Base-by-base conservation (phyloP, 1,140 invertebrate species). In the Marisa cornuarietis region DNA sequence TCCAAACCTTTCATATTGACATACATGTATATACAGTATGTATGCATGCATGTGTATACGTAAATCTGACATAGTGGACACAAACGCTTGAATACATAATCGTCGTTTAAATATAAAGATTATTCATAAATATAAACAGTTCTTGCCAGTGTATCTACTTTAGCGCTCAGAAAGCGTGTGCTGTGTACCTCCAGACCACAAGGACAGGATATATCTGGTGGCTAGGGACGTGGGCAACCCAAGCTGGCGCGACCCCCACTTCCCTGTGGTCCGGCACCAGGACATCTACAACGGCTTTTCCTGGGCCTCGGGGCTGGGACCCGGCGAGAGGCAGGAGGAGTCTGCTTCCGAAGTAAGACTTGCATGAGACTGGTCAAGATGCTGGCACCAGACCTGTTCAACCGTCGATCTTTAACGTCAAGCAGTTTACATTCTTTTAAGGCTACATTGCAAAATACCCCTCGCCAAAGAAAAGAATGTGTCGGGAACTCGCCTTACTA, bases 261-360 rank as follows among this genome's bases (percentile, higher is more conserved):
- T 88, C 78, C 87, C 87, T 8, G 83, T 86, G 5, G 83, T 79
- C 16, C 82, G 86, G 49, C 84, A 87, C 54, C 87, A 87, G 68
- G 87, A 88, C 74, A 81, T 82, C 7, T 88, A 87, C 76, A 84
- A 82, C 20, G 87, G 87, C 8, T 85, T 88, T 66, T 88, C 87
- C 16, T 87, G 86, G 85, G 87, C 87, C 11, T 82, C 85, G 4
- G 87, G 87, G 4, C 62, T 87, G 18, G 85, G 81, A 16, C 86
- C 86, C 11, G 85, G 84, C 20, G 58, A 76, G 6, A 82, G 87
- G 69, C 86, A 88, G 65, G 87, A 86, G 66, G 87, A 88, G 78
- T 88, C 87, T 0, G 85, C 87, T 2, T 87, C 87, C 16, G 87
- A 88, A 83, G 87, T 87, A 79, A 78, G 31, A 2, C 6, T 42